phyloP scores from a whole-genome alignment of 2,888 invertebrate genomes.

The Maniola hyperantus region DNA sequence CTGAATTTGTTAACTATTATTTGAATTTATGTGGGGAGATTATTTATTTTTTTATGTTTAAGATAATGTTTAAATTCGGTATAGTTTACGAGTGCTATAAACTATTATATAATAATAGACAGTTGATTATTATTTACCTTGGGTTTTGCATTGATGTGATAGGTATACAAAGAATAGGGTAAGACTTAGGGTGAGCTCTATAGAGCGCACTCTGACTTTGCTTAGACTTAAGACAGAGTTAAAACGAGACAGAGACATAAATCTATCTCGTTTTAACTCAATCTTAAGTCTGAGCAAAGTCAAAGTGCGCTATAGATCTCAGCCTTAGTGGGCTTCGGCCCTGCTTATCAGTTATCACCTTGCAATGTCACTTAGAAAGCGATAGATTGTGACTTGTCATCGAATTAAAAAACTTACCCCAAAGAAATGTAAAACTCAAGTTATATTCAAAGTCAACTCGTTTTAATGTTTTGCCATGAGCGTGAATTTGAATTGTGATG shows the following conservation, averaged over 20 bases:
- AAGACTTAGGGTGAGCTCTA: too few relatives aligned
- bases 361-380: neutral
- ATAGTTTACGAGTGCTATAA: conserved; percentile 23
- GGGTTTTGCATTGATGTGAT: neutral
- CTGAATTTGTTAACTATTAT: conserved; percentile 76
- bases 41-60: conserved; percentile 62
- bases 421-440: neutral
- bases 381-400: too few relatives aligned
- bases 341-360: too few relatives aligned
- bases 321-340: too few relatives aligned
- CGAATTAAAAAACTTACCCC: neutral
- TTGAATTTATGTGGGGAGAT: conserved; percentile 66
- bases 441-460: neutral
- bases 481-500: conserved; percentile 11
- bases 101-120: conserved; percentile 3
- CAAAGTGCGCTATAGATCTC: too few relatives aligned
- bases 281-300: too few relatives aligned
- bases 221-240: too few relatives aligned
- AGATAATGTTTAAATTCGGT: conserved; percentile 30
- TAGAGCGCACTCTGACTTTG: too few relatives aligned
- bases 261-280: too few relatives aligned
- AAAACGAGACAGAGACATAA: too few relatives aligned
- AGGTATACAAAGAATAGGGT: neutral
- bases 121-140: neutral
- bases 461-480: conserved; percentile 37